A percentile compares a stretch with the other conserved stretches of the same genome.
Conservation (phyloP, 2,113 vertebrate genomes). For the Phaethon lepturus region DNA sequence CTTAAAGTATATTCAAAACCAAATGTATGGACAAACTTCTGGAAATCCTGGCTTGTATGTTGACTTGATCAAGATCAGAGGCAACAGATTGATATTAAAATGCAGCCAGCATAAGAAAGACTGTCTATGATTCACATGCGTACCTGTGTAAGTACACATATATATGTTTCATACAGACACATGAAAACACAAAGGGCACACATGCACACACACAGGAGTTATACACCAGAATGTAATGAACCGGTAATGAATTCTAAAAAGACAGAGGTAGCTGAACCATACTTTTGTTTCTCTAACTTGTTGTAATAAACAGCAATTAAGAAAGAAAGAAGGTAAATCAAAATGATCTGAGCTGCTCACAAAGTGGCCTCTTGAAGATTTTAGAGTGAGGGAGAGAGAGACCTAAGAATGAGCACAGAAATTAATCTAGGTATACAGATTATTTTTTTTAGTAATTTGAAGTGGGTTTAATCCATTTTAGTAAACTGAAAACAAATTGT, state of each 20-base stretch:
- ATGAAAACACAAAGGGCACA: neutral
- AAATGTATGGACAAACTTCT: neutral
- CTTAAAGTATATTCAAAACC: neutral
- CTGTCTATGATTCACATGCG: no score
- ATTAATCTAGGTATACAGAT: neutral
- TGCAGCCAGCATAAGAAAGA: neutral
- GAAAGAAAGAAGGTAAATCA: neutral
- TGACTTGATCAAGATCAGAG: neutral
- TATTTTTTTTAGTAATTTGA: neutral
- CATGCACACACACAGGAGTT: neutral
- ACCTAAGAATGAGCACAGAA: neutral
- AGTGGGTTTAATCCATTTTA: neutral
- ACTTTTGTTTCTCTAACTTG: neutral
- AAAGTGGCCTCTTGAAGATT: neutral
- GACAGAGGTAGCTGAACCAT: rapidly evolving
- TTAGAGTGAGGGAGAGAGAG: neutral
- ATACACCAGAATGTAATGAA: neutral
- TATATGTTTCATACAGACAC: neutral
- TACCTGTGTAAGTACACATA: neutral
- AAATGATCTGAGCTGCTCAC: neutral
- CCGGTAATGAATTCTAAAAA: neutral
- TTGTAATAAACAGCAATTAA: neutral
- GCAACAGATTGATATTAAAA: neutral
- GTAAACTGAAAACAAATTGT: neutral
- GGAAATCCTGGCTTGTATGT: neutral